Conservation (phyloP, 2,113 vertebrate genomes). For the Cacatua alba region DNA sequence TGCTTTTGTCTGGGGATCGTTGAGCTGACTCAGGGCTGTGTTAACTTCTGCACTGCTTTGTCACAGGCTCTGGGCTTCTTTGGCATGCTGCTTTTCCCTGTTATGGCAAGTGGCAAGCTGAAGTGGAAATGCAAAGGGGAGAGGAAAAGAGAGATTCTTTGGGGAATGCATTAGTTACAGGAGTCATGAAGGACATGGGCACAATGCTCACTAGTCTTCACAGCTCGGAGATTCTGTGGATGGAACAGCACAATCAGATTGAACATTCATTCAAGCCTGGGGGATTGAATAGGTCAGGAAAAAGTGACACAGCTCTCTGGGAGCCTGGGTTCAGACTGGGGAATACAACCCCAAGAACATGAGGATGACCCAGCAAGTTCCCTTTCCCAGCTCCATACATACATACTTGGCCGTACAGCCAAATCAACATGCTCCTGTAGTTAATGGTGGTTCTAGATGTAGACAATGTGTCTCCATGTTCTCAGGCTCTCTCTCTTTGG, state of each 20-base stretch:
- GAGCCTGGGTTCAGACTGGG: not conserved
- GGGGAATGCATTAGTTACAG: not conserved
- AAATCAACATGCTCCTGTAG: not conserved
- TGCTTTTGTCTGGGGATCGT: conserved; percentile 33
- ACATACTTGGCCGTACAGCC: not conserved
- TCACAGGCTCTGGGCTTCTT: not conserved
- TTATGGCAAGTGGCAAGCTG: not conserved
- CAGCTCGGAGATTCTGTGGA: not conserved
- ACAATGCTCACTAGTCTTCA: not conserved
- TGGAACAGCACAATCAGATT: not conserved
- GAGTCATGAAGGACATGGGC: not conserved
- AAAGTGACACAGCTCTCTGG: not conserved
- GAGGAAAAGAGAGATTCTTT: not conserved
- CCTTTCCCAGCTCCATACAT: not conserved
- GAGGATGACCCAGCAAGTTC: not conserved
- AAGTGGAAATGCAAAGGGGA: not conserved
- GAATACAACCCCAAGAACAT: not conserved
- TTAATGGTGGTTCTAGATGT: not conserved
- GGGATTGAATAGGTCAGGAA: not conserved
- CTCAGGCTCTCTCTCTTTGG: not conserved
- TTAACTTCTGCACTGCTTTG: conserved; percentile 8
- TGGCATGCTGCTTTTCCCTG: not conserved
- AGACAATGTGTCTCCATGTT: not conserved
- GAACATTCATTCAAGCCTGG: not conserved
- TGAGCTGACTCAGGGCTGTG: not conserved